phyloP scores from a whole-genome alignment of 1,140 invertebrate species.

The Leptopilina boulardi region DNA sequence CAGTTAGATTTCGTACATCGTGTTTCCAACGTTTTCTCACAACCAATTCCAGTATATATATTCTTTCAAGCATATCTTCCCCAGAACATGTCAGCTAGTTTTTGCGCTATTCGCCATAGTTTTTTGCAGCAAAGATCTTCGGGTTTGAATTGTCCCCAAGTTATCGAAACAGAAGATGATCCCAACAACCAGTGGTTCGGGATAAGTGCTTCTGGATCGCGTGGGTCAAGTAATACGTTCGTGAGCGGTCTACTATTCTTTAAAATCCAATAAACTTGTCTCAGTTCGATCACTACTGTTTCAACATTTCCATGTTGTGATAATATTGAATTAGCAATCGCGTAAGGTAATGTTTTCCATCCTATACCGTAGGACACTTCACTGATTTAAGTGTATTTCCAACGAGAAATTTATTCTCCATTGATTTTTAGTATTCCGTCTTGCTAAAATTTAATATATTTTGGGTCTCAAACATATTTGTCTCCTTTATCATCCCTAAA shows the following conservation, averaged over 20 bases:
- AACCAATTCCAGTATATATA: constrained; percentile 30
- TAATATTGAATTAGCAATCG: constrained; percentile 43
- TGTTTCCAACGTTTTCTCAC: neutral
- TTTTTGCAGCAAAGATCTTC: neutral
- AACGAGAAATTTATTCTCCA: no score
- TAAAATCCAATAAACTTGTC: constrained; percentile 53
- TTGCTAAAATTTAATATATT: no score
- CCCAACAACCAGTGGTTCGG: no score
- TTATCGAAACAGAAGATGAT: no score
- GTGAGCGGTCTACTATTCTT: neutral
- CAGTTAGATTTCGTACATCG: no score
- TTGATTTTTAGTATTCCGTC: no score
- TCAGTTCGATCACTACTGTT: constrained; percentile 53
- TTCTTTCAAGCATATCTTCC: constrained; percentile 32
- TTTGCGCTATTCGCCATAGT: constrained; percentile 22
- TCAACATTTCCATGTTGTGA: constrained; percentile 51
- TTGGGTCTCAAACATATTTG: no score
- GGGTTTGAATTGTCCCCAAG: no score
- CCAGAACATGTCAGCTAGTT: constrained; percentile 35
- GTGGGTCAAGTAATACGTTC: neutral
- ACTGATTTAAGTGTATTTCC: no score
- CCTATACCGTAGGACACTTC: constrained; percentile 37
- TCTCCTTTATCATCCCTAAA: no score
- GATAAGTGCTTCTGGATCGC: constrained; percentile 36
- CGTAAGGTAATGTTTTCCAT: neutral